Evolutionary conservation across 2,113 vertebrate species (phyloP), one percentile per base, ranked within the genome.

Genomic region (Eptatretus burgeri): DNA sequence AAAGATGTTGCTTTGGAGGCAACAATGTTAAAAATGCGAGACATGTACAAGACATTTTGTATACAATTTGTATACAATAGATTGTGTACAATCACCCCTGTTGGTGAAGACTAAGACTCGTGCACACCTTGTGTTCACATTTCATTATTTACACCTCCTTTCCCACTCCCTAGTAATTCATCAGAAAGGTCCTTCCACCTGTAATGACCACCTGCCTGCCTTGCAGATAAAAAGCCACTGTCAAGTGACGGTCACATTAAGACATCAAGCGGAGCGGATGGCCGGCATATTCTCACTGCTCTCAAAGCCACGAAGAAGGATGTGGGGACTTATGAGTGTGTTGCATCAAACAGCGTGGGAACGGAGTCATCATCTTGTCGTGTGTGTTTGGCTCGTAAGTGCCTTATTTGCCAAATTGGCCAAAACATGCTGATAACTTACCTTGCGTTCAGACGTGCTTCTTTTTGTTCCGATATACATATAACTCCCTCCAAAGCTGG

Each of bases 211-310:
- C 53, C n/a, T 60, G 16, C 53, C 53, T 20, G 53, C 53, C 53
- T 60, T 20, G 9, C 73, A 98, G 91, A 98, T 71, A 94, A 93
- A 71, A 78, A 76, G 70, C 75, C 79, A 5, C 69, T 95, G 67
- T 76, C 73, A 66, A 76, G 80, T 0, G 84, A 93, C 66, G 72
- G 73, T 1, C 74, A 75, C 0, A 78, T 93, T 75, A 80, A 81
- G 8, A 76, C 85, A 7, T 70, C 85, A 11, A 82, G 86, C 67
- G 93, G 84, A 67, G 83, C 88, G 50, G 91, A 98, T 0, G 89
- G 89, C 2, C 74, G 89, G 8, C 89, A 95, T 75, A 76, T 93
- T 67, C 79, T 95, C 67, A 91, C 87, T 74, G 83, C 95, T 14
- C 69, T 84, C 73, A 82, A 81, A 68, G 82, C 77, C 9, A 79